Evolutionary conservation across 2,113 vertebrate genomes (phyloP), one percentile per base, ranked within the genome.

Genomic region (Poicephalus meyeri): DNA sequence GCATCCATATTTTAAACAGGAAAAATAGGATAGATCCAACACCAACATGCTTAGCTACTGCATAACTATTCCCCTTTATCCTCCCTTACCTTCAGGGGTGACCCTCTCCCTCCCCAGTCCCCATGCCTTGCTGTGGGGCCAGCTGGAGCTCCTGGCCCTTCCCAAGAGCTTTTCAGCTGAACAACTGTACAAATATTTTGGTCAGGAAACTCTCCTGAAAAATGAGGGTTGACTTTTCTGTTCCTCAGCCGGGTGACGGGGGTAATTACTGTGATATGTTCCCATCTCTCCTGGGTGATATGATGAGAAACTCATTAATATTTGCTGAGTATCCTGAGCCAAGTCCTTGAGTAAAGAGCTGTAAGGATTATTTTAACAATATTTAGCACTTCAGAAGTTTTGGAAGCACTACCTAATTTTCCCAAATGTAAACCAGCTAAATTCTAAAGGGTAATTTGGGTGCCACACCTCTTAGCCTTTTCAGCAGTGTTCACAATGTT

Each of bases 351-450:
- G 91, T 73, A 93, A 95, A 88, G 82, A 83, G 33, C 41, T 94
- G 53, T 37, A 80, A 96, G 74, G 63, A 94, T 94, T 91, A 55
- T 63, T 93, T 91, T 91, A 93, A 90, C 68, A 96, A 64, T 78
- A 93, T 58, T 94, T 91, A 90, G 72, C 94, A 95, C 88, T 93
- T 95, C 82, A 91, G 88, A 96, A 88, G 81, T 96, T 95, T 86
- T 72, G 55, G 56, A 86, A 94, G 71, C 37, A 29, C 74, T 69
- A 66, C 39, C 46, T 79, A 66, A 63, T 89, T 89, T 95, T 86
- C 49, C 42, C 88, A 86, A 94, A 93, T 46, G 73, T 80, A 93
- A 96, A 91, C 16, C 46, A 94, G 47, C 49, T 82, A 82, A 80
- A 73, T 80, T 84, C 76, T 94, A 72, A 53, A 58, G 68, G 23